Conservation (phyloP, 2,888 invertebrate species). For the Brachyptera risi region DNA sequence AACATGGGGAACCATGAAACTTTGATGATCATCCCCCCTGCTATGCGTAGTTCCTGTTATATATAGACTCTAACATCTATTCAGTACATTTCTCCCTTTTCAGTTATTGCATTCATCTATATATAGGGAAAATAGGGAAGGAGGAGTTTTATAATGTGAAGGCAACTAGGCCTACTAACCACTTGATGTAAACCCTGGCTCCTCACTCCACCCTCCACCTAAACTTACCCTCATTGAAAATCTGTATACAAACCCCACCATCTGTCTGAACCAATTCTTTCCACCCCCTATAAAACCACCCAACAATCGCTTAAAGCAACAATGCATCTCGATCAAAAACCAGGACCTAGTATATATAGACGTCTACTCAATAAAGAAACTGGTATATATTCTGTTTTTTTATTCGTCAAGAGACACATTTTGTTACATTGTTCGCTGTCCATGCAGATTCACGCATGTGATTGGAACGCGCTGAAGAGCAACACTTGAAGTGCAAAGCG, state of each 20-base stretch:
- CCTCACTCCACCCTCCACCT: too few relatives aligned
- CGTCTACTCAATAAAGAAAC: too few relatives aligned
- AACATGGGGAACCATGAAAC: conserved; percentile 31
- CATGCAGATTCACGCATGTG: conserved; percentile 25
- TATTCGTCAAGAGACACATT: conserved; percentile 13
- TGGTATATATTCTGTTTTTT: too few relatives aligned
- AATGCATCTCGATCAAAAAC: conserved; percentile 10
- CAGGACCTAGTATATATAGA: neutral
- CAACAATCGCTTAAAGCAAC: conserved; percentile 22
- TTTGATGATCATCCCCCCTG: conserved; percentile 28
- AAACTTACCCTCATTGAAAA: conserved; percentile 19
- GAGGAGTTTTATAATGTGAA: conserved; percentile 21
- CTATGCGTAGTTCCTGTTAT: conserved; percentile 14
- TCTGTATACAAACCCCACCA: conserved; percentile 20
- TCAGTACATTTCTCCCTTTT: conserved; percentile 5
- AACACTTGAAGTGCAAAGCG: conserved; percentile 12
- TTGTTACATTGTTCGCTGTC: conserved; percentile 27
- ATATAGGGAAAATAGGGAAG: conserved; percentile 21
- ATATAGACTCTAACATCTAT: neutral
- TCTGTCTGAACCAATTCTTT: conserved; percentile 19
- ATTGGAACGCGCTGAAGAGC: conserved; percentile 26
- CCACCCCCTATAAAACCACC: conserved; percentile 21
- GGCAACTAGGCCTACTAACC: conserved; percentile 16
- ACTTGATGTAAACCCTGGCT: conserved; percentile 20
- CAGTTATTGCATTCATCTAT: conserved; percentile 16